A percentile compares a stretch with the other conserved stretches of the same genome.
Conservation (phyloP, 2,113 vertebrate species). For the Melanocharis versteri region DNA sequence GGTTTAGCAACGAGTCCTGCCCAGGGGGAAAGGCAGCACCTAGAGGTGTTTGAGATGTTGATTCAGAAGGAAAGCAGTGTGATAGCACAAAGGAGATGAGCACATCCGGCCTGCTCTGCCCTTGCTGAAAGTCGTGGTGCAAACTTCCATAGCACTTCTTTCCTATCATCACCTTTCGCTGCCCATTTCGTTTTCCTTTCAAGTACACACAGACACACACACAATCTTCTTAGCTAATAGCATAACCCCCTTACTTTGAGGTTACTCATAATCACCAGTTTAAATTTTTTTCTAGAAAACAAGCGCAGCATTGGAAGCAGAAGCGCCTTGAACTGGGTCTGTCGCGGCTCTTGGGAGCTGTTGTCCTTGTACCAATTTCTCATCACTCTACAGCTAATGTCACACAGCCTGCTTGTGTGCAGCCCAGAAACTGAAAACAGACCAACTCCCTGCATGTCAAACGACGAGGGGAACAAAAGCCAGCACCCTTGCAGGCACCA, state of each 20-base stretch:
- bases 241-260: not conserved
- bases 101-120: not conserved
- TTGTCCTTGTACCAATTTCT: not conserved
- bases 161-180: not conserved
- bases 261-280: not conserved
- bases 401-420: not conserved
- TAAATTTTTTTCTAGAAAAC: not conserved
- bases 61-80: rapidly evolving
- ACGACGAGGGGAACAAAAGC: not conserved
- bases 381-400: not conserved
- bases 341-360: rapidly evolving
- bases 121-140: not conserved
- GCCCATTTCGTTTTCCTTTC: not conserved
- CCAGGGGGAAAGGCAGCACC: not conserved
- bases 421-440: not conserved
- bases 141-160: rapidly evolving
- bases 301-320: not conserved
- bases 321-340: not conserved
- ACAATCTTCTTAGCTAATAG: not conserved
- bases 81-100: not conserved
- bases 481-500: not conserved
- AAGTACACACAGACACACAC: not conserved
- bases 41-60: rapidly evolving
- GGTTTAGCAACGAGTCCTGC: rapidly evolving
- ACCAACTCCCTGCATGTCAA: not conserved